Evolutionary conservation across 2,113 vertebrate species (phyloP).

Genomic region (Hepsetus odoe): DNA sequence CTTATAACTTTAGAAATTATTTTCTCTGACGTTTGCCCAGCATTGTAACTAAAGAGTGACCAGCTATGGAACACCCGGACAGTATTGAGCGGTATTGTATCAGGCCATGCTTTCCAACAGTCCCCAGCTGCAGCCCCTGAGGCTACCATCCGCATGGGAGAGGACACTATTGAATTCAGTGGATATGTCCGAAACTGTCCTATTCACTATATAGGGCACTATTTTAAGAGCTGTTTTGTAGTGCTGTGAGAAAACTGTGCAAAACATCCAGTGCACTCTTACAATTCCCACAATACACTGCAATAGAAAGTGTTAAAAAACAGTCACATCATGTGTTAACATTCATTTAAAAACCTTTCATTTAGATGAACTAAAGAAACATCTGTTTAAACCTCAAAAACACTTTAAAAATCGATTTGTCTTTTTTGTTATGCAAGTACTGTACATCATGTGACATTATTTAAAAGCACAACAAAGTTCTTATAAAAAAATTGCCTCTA

Average conservation of each 20-base stretch:
- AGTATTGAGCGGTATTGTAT: constrained; percentile 53
- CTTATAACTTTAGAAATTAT: too few relatives aligned
- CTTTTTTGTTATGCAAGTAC: too few relatives aligned
- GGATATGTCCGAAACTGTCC: not conserved
- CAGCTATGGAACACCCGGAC: constrained; percentile 58
- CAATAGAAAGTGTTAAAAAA: not conserved
- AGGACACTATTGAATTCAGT: constrained; percentile 63
- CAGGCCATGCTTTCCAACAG: not conserved
- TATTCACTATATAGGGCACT: not conserved
- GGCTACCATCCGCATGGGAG: constrained; percentile 4
- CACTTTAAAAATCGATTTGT: too few relatives aligned
- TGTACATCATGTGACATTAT: too few relatives aligned
- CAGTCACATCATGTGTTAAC: too few relatives aligned
- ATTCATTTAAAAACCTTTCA: too few relatives aligned
- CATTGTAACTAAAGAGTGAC: constrained; percentile 42
- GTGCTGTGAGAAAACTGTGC: not conserved
- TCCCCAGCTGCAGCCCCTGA: constrained; percentile 52
- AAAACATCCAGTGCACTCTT: not conserved
- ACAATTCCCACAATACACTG: not conserved
- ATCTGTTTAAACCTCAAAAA: too few relatives aligned
- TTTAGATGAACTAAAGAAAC: too few relatives aligned
- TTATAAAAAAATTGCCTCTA: too few relatives aligned
- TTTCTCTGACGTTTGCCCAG: not conserved
- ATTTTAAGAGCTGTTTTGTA: not conserved
- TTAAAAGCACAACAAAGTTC: too few relatives aligned